Base-by-base conservation (phyloP, 2,113 vertebrate species). In the Callipepla squamata region DNA sequence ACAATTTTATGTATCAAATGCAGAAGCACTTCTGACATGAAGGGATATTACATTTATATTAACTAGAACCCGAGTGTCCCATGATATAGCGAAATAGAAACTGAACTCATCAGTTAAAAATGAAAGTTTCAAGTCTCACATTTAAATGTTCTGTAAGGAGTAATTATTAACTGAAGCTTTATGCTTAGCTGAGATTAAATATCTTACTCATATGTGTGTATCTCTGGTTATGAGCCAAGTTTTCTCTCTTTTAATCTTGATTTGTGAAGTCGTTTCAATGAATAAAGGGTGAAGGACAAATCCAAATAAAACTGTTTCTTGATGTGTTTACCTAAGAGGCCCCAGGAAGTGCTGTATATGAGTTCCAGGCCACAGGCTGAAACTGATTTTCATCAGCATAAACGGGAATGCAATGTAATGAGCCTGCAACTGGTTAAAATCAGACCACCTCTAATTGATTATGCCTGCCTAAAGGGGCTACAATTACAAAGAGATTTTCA, bases 391-490 rank as follows among this genome's bases (percentile, higher is more conserved):
- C 96, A 97, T 97, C 95, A 96, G 91, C 95, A 94, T 94, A 97
- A 97, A 96, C 34, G 94, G 89, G 95, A 97, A 96, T 97, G 94
- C 95, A 95, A 72, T 83, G 87, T 97, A 98, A 95, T 97, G 96
- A 97, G 90, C 87, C 97, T 97, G 95, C 93, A 97, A 97, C 97
- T 97, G 96, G 95, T 97, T 98, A 97, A 97, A 98, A 96, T 97
- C 95, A 97, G 93, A 95, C 95, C 87, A 94, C 89, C 97, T 96
- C 92, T 97, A 97, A 97, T 97, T 98, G 97, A 96, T 97, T 97
- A 94, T 95, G 95, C 85, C 97, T 97, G 96, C 95, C 94, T 88
- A 87, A 96, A 87, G 61, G 80, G 90, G 88, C 89, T 97, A 93
- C 62, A 93, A 95, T 97, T 97, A 96, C 94, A 97, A 96, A 97